Conservation (phyloP, 2,888 invertebrate species). For the Troilus luridus region DNA sequence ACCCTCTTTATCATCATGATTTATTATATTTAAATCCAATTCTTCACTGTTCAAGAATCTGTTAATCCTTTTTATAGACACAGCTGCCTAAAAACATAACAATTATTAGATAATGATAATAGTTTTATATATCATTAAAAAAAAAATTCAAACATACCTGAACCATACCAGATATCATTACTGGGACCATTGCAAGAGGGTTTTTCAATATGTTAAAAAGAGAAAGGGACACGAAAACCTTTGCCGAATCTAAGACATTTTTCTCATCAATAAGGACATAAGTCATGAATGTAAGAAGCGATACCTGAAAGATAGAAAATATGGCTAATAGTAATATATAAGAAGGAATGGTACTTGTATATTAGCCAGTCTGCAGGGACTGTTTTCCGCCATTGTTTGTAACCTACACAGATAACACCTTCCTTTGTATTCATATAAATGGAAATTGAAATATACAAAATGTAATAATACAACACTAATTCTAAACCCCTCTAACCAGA, state of each 20-base stretch:
- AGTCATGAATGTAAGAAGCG: slow-evolving; percentile 88
- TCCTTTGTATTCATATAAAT: too few relatives aligned
- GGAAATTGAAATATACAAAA: too few relatives aligned
- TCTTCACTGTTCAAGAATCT: slow-evolving; percentile 53
- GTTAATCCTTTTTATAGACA: slow-evolving; percentile 51
- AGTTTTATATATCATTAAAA: neutral
- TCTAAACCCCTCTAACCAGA: too few relatives aligned
- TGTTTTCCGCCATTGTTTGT: too few relatives aligned
- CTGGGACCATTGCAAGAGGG: slow-evolving; percentile 96
- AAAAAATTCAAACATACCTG: slow-evolving; percentile 55
- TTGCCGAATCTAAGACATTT: slow-evolving; percentile 88
- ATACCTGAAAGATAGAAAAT: slow-evolving; percentile 67
- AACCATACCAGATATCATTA: slow-evolving; percentile 78
- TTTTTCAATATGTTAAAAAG: slow-evolving; percentile 95
- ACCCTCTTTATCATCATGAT: slow-evolving; percentile 9
- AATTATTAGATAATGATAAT: neutral
- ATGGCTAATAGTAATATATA: neutral
- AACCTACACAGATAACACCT: too few relatives aligned
- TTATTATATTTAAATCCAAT: slow-evolving; percentile 29
- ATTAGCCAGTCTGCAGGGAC: too few relatives aligned
- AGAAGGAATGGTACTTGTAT: too few relatives aligned
- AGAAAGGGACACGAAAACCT: slow-evolving; percentile 91
- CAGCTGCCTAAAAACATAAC: neutral
- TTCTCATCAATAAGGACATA: slow-evolving; percentile 88
- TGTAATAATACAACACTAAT: too few relatives aligned